Evolutionary conservation across 1,140 invertebrate genomes (phyloP).

Genomic region (Drosophila sp.): DNA sequence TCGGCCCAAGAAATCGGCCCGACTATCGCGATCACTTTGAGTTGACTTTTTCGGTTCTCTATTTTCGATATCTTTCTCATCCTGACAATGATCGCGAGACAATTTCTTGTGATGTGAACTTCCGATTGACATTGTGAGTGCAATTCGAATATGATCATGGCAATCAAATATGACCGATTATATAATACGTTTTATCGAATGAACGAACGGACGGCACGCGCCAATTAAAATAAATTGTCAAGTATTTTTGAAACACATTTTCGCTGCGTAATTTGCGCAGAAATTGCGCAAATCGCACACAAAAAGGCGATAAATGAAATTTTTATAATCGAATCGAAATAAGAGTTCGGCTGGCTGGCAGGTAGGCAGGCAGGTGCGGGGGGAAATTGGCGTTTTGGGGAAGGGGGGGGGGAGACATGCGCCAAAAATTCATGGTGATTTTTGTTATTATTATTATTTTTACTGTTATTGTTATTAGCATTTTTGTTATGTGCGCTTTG

Average conservation of each 20-base stretch:
- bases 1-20: too few species aligned
- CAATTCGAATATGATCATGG: neutral
- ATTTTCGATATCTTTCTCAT: too few species aligned
- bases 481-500: conserved; percentile 14
- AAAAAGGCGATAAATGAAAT: conserved; percentile 79
- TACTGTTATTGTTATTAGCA: conserved; percentile 74
- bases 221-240: conserved; percentile 56
- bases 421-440: conserved; percentile 11
- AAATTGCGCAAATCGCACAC: conserved; percentile 73
- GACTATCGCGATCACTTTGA: too few species aligned
- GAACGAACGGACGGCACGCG: conserved; percentile 51
- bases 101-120: neutral
- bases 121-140: neutral
- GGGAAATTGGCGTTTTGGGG: conserved; percentile 25
- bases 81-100: too few species aligned
- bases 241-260: conserved; percentile 46
- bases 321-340: conserved; percentile 79
- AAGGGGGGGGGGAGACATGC: conserved; percentile 3
- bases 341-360: conserved; percentile 13
- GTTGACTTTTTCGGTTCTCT: too few species aligned
- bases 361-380: conserved; percentile 34
- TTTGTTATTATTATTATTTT: conserved; percentile 49
- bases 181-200: neutral
- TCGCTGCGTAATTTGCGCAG: conserved; percentile 59
- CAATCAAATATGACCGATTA: neutral